Percentiles rank a stretch among this genome's conserved stretches.
These are phyloP conservation scores for Sminthopsis crassicaudata DNA, from an alignment of 2,113 vertebrate genomes.

Conservation along the genomic window DNA sequence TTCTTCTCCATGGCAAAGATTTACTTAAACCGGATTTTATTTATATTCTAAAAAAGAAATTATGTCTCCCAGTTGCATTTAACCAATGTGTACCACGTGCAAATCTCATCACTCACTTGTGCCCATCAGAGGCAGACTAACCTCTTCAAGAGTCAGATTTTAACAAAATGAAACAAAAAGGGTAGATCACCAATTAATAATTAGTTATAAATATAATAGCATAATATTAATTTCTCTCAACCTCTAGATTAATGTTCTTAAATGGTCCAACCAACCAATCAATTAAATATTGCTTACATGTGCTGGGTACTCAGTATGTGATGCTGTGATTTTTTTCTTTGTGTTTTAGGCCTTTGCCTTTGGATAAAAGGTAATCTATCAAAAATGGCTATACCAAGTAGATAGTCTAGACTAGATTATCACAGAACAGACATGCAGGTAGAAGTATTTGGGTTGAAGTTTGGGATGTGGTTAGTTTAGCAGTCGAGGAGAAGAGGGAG, in stretches of 20 bases:
- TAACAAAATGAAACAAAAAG: background rate
- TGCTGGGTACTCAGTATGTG: background rate
- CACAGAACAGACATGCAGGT: background rate
- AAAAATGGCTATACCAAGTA: background rate
- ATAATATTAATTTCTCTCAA: background rate
- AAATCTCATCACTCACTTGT: background rate
- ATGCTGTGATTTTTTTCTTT: background rate
- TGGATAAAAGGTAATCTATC: background rate
- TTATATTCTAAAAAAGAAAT: background rate
- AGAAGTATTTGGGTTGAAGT: background rate
- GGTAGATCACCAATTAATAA: background rate
- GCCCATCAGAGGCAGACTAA: background rate
- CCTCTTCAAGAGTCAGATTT: background rate
- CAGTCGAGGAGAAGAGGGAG: background rate
- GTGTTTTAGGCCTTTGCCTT: background rate
- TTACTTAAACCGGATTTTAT: background rate
- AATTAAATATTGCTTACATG: background rate
- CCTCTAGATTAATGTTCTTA: background rate
- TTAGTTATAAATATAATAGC: background rate
- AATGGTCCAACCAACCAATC: background rate
- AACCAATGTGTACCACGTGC: background rate
- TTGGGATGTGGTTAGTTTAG: background rate
- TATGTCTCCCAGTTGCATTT: background rate
- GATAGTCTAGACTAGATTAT: background rate
- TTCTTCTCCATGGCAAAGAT: background rate